Conservation (phyloP, 2,113 vertebrate species). For the Rhadina sibilatrix region DNA sequence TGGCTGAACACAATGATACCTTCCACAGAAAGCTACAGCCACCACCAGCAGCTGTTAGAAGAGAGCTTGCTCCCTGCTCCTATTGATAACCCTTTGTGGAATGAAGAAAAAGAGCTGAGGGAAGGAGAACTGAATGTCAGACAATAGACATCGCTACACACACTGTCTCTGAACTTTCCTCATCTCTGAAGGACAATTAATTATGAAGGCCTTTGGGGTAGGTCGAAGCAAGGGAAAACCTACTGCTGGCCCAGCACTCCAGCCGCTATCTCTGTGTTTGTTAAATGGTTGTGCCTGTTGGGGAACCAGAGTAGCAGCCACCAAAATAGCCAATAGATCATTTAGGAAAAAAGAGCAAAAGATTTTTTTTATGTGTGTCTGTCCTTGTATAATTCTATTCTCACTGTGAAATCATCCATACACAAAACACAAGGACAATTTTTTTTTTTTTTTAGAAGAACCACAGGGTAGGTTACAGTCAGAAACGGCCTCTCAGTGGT, state of each 20-base stretch:
- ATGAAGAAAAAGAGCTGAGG: conserved; percentile 72
- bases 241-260: conserved; percentile 67
- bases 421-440: conserved; percentile 81
- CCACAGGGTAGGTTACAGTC: conserved; percentile 83
- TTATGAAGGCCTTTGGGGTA: conserved; percentile 86
- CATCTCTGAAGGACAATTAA: conserved; percentile 87
- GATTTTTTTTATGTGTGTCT: conserved; percentile 79
- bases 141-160: conserved; percentile 81
- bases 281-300: conserved; percentile 75
- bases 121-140: conserved; percentile 81
- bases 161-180: conserved; percentile 83
- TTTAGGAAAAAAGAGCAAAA: conserved; percentile 70
- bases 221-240: conserved; percentile 79
- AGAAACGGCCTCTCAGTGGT: conserved; percentile 80
- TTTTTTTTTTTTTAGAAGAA: conserved; percentile 76
- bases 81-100: conserved; percentile 84
- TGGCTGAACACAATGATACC: conserved; percentile 65
- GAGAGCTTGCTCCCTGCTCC: conserved; percentile 73
- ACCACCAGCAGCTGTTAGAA: conserved; percentile 75
- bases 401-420: conserved; percentile 84
- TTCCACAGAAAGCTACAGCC: conserved; percentile 61
- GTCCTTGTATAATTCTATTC: conserved; percentile 83
- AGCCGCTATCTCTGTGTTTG: conserved; percentile 69
- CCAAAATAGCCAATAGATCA: conserved; percentile 76
- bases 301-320: conserved; percentile 70